Evolutionary conservation across 2,888 invertebrate species (phyloP), one percentile per base, ranked within the genome.

Genomic region (Dorcus parallelipipedus): DNA sequence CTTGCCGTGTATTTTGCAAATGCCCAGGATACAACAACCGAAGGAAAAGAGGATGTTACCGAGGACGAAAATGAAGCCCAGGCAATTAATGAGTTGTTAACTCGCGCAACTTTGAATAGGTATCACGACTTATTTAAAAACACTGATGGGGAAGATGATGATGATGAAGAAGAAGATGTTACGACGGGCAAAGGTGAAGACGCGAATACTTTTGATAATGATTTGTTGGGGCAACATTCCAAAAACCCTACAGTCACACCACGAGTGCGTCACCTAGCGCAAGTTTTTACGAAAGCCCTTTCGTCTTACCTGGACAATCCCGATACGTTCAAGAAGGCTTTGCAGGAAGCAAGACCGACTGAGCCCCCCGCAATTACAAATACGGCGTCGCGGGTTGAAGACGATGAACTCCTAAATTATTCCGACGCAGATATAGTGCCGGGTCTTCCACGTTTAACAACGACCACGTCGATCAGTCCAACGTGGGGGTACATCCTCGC

Each of bases 231-330:
- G 54, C 82, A 86, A 69, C 84, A 90, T 76, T 81, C 88, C 68
- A 83, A 85, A 69, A 84, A 85, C 20, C 74, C 88, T 5, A 83
- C 84, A 9, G 81, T 76, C 38, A 73, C 74, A 62, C 83, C 89
- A n/a, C 83, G 88, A 76, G 84, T 92, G 0, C 82, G 92, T 52
- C 90, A 92, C 75, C 76, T 93, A 3, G 93, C 93, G 0, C 89
- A 90, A 76, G 90, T 93, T 3, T 93, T 93, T 69, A 92, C 92
- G 0, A 87, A 91, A 70, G 93, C 92, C 0, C 76, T 93, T 10
- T 89, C 90, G 1, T 90, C 90, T 0, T 93, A 93, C 67, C 79
- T 93, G 3, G 88, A 92, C 75, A 89, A 93, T 75, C 93, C 93
- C 1, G 86, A 87, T n/a, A 86, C 86, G 53, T 93, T 93, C 68